Base-by-base conservation (phyloP, 2,888 invertebrate genomes). In the Tachystola acroxantha region DNA sequence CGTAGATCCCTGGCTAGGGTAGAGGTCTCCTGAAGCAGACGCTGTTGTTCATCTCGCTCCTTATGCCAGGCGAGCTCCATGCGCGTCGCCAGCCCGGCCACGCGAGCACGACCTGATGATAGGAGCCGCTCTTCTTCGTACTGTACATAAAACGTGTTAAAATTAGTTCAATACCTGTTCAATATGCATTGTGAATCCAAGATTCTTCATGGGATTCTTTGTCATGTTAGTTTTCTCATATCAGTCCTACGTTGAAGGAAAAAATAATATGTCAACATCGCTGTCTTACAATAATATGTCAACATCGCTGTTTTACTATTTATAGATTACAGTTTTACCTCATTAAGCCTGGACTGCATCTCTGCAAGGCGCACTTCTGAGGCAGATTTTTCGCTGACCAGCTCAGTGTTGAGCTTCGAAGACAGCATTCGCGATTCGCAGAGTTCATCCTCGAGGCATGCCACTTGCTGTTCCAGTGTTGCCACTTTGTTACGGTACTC, bases 21-120 rank as follows among this genome's bases (percentile, higher is more conserved):
- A 25, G 96, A 95, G 0, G 96, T 96, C 81, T 97, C 97, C 66
- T 96, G 95, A 19, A 97, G 78, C 25, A 97, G 76, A n/a, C 96
- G 88, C 53, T 96, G 96, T 58, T 96, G 96, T 58, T 97, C 96
- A 68, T 96, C 96, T 12, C 97, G 88, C 73, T 97, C 97, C 67
- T 96, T 97, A 62, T 96, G 96, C 97, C 97, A 97, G 0, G 96
- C 95, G 10, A 97, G 84, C 68, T 97, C 96, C 89, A 97, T 92
- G 35, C 94, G 91, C 1, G 96, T 95, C 57, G 94, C 93, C 52
- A 95, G 85, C 2, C 96, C 96, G 0, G 95, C 94, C 45, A 96
- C 93, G 62, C 96, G 93, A 1, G 95, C 93, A 42, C 96, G 88
- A 0, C 96, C 96, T 14, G 94, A 93, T 10, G 92, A 92, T 16